phyloP scores from a whole-genome alignment of 2,888 invertebrate species.

The Caenorhabditis panamensis region DNA sequence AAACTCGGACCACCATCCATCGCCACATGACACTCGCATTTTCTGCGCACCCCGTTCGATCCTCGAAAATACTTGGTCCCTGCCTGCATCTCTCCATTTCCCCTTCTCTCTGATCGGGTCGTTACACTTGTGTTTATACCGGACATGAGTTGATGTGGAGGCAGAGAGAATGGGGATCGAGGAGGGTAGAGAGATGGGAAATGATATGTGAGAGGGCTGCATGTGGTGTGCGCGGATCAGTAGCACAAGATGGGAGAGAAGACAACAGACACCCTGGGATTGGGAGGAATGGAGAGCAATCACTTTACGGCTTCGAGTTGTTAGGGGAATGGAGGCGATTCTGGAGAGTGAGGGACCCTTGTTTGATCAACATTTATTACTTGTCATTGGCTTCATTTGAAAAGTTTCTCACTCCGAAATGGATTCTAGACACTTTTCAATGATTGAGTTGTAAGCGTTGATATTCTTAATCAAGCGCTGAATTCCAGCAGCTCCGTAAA shows the following conservation, averaged over 20 bases:
- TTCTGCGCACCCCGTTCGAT: conserved; percentile 7
- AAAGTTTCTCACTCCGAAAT: too few species aligned
- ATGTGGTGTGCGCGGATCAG: conserved; percentile 54
- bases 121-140: conserved; percentile 57
- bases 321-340: neutral
- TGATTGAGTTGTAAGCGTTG: too few species aligned
- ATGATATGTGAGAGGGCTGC: conserved; percentile 54
- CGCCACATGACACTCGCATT: conserved; percentile 21
- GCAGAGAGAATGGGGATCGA: conserved; percentile 25
- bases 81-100: conserved; percentile 12
- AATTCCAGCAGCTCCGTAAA: too few species aligned
- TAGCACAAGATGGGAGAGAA: neutral
- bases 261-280: neutral
- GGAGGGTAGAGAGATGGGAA: conserved; percentile 10
- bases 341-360: too few species aligned
- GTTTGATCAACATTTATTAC: too few species aligned
- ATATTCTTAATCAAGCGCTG: too few species aligned
- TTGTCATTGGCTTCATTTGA: too few species aligned
- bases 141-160: conserved; percentile 38
- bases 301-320: neutral
- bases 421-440: too few species aligned
- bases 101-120: conserved; percentile 4
- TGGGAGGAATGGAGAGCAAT: neutral
- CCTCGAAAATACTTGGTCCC: conserved; percentile 48
- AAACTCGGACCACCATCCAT: too few species aligned